A percentile compares a stretch with the other conserved stretches of the same genome.
phyloP scores from a whole-genome alignment of 2,797 vertebrate genomes.

The Sebastes umbrosus region DNA sequence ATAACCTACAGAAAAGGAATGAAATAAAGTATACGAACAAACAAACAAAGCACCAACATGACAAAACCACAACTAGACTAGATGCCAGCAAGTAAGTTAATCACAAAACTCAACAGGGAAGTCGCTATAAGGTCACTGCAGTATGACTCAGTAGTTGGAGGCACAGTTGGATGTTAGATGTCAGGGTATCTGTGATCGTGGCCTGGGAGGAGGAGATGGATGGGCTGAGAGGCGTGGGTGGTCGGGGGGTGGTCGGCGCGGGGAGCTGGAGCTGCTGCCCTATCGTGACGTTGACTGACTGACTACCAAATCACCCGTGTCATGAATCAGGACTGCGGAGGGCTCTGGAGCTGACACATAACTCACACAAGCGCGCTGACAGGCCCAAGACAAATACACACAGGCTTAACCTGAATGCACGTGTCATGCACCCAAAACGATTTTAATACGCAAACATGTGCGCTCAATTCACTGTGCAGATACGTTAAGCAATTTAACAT shows the following conservation, averaged over 20 bases:
- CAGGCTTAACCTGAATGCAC: neutral
- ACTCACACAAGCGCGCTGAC: conserved; percentile 31
- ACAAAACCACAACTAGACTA: neutral
- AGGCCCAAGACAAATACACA: conserved; percentile 6
- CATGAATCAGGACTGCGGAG: conserved; percentile 63
- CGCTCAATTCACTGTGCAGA: neutral
- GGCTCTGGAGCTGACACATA: conserved; percentile 58
- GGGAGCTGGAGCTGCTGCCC: conserved; percentile 27
- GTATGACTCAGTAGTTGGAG: conserved; percentile 45
- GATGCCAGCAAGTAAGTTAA: neutral
- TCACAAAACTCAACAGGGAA: neutral
- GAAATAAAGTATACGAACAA: neutral
- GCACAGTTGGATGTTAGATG: conserved; percentile 41
- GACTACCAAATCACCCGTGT: conserved; percentile 70
- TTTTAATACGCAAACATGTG: neutral
- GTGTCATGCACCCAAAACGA: neutral
- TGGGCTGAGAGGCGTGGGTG: conserved; percentile 5
- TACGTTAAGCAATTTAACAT: conserved; percentile 1
- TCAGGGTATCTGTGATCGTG: conserved; percentile 30
- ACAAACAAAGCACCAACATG: neutral
- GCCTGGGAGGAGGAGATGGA: conserved; percentile 36
- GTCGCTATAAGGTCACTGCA: conserved; percentile 36
- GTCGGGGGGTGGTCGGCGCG: neutral
- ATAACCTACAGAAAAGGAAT: neutral
- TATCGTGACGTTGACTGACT: conserved; percentile 71